Evolutionary conservation across 35 echinoderm and acorn worm genomes (phyloP).

Genomic region (Lytechinus pictus): DNA sequence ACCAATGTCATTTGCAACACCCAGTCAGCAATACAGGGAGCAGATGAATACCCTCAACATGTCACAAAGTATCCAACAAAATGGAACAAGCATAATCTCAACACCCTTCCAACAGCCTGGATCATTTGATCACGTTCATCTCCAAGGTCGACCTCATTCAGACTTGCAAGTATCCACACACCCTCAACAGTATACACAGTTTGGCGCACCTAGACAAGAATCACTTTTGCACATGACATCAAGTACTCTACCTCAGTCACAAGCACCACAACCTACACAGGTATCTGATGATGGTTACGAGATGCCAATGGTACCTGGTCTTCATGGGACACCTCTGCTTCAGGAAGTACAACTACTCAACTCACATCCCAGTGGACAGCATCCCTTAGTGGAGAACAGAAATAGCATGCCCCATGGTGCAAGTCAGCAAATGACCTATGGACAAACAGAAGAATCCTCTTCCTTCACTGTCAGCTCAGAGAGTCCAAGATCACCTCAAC

Average conservation of each 20-base stretch:
- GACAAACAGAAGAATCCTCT: not conserved
- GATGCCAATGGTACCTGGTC: not conserved
- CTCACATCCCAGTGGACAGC: not conserved
- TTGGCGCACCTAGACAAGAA: not conserved
- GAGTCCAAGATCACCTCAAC: not conserved
- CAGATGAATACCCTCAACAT: not conserved
- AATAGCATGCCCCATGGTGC: not conserved
- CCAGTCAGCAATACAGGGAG: not conserved
- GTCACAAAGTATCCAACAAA: not conserved
- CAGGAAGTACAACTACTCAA: not conserved
- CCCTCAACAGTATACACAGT: not conserved
- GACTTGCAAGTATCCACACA: not conserved
- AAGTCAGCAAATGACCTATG: not conserved
- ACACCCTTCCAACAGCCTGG: not conserved
- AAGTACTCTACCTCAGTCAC: constrained; percentile 8
- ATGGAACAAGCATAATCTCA: not conserved
- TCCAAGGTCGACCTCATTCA: not conserved
- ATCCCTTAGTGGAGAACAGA: not conserved
- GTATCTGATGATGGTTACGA: not conserved
- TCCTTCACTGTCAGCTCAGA: constrained; percentile 7
- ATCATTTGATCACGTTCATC: not conserved
- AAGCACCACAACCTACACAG: not conserved
- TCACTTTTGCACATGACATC: not conserved
- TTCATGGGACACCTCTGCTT: not conserved
- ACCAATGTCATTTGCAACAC: not conserved